Evolutionary conservation across 2,113 vertebrate species (phyloP).

Genomic region (Dryoscopus gambensis): DNA sequence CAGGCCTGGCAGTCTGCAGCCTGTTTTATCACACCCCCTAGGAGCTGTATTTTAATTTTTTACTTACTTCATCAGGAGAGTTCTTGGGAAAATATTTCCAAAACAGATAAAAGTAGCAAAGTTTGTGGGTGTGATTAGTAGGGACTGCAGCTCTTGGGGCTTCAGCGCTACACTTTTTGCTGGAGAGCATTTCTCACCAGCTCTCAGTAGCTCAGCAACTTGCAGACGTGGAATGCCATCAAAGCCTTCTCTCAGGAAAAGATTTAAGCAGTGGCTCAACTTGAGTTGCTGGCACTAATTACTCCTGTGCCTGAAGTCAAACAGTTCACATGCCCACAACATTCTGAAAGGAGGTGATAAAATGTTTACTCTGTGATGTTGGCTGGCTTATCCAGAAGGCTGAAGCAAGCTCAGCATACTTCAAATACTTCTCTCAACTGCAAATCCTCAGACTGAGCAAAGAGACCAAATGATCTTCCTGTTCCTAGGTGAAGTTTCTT

Average conservation of each 20-base stretch:
- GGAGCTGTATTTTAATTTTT: neutral
- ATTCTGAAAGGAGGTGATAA: neutral
- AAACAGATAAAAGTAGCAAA: neutral
- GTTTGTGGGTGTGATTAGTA: neutral
- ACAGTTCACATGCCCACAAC: neutral
- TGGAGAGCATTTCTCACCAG: neutral
- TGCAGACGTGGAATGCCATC: neutral
- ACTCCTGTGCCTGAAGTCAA: neutral
- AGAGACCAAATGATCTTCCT: neutral
- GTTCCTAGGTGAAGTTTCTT: neutral
- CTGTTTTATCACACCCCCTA: neutral
- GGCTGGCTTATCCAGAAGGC: neutral
- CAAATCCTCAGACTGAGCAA: neutral
- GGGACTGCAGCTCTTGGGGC: neutral
- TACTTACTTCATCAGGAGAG: neutral
- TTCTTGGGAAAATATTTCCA: neutral
- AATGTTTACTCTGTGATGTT: neutral
- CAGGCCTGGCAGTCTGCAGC: neutral
- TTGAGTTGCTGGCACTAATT: neutral
- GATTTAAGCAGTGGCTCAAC: neutral
- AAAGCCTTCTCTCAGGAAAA: neutral
- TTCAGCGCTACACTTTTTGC: neutral
- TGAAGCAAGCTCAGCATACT: neutral
- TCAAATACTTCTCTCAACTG: neutral
- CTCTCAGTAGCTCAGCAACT: neutral